Conservation (phyloP, 2,888 invertebrate species). For the Drosophila buzzatii region DNA sequence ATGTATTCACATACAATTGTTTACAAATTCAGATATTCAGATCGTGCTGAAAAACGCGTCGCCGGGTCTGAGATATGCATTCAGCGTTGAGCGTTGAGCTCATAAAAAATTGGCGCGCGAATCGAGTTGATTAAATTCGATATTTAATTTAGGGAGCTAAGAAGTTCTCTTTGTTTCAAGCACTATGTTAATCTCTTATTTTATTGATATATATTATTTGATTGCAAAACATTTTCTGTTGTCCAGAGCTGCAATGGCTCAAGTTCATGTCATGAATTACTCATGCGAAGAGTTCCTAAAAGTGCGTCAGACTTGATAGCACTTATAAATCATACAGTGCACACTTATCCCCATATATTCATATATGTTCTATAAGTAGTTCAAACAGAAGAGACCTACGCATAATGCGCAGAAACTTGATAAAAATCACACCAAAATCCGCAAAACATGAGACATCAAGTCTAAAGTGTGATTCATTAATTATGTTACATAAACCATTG, state of each 20-base stretch:
- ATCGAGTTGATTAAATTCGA: background rate
- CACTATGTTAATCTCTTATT: background rate
- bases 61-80: conserved; percentile 35
- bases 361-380: background rate
- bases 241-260: background rate
- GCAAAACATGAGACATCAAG: background rate
- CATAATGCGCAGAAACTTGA: background rate
- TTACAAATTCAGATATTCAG: conserved; percentile 5
- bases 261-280: conserved; percentile 15
- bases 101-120: conserved; percentile 35
- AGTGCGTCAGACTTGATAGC: conserved; percentile 22
- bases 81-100: background rate
- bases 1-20: background rate
- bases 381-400: background rate
- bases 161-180: background rate
- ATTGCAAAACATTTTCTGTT: background rate
- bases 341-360: background rate
- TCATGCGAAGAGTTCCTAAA: conserved; percentile 1
- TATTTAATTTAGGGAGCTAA: background rate
- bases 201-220: background rate
- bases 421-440: conserved; percentile 11
- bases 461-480: conserved; percentile 16
- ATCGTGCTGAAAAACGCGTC: conserved; percentile 40
- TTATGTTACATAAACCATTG: background rate
- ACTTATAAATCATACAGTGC: background rate